Percentiles rank a stretch among this genome's conserved stretches.
These are phyloP conservation scores for Agrochola lota DNA, from an alignment of 2,888 invertebrate genomes.

Conservation along the genomic window DNA sequence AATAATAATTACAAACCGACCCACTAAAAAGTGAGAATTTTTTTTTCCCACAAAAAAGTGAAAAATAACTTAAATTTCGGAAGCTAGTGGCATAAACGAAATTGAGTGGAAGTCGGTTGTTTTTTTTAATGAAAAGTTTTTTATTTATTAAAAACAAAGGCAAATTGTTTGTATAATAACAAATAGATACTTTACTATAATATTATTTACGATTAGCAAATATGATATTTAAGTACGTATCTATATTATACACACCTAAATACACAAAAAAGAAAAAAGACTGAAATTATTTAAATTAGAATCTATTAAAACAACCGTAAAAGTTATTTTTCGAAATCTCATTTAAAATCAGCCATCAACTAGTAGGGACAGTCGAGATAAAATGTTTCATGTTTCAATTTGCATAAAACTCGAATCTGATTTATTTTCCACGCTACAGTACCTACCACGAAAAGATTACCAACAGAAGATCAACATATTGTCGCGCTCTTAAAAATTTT, in stretches of 20 bases:
- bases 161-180: neutral
- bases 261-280: neutral
- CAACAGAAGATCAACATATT: slow-evolving; percentile 17
- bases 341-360: slow-evolving; percentile 49
- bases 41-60: too few species aligned
- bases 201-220: neutral
- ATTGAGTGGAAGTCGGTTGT: too few species aligned
- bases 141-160: too few species aligned
- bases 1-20: too few species aligned
- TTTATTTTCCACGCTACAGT: slow-evolving; percentile 44
- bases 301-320: slow-evolving; percentile 6
- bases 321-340: slow-evolving; percentile 9
- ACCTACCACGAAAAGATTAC: neutral
- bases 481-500: neutral
- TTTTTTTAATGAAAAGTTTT: too few species aligned
- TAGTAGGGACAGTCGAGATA: slow-evolving; percentile 39
- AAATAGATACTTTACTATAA: neutral
- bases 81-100: too few species aligned
- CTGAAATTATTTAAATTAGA: slow-evolving; percentile 7
- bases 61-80: too few species aligned
- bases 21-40: too few species aligned
- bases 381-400: slow-evolving; percentile 56
- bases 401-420: slow-evolving; percentile 58
- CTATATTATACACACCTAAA: neutral
- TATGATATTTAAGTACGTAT: neutral